Evolutionary conservation across 2,113 vertebrate species (phyloP).

Genomic region (Rhombomys opimus): DNA sequence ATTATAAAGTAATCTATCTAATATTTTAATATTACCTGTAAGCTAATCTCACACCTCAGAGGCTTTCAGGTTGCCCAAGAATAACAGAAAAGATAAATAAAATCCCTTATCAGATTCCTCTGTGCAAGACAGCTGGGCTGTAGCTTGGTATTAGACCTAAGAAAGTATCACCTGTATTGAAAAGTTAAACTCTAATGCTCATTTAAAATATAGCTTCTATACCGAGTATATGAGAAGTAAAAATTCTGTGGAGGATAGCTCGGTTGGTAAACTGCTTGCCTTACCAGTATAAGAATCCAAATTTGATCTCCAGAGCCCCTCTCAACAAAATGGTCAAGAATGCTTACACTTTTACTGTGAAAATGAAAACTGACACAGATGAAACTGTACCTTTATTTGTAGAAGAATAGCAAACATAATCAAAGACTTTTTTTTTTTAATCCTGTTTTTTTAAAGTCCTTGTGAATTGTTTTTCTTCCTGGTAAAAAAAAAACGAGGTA

Average conservation of each 20-base stretch:
- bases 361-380: conserved; percentile 41
- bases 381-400: conserved; percentile 29
- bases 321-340: too few species aligned
- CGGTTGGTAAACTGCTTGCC: not conserved
- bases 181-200: conserved; percentile 25
- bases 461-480: not conserved
- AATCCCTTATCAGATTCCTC: conserved; percentile 55
- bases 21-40: conserved; percentile 25
- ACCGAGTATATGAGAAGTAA: conserved; percentile 30
- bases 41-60: not conserved
- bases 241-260: not conserved
- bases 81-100: conserved; percentile 44
- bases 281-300: not conserved
- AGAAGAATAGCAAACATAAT: conserved; percentile 40
- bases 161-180: conserved; percentile 21
- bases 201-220: not conserved
- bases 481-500: not conserved
- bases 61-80: conserved; percentile 14
- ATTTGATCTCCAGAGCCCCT: not conserved
- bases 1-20: conserved; percentile 40
- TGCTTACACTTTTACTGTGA: not conserved
- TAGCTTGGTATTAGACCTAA: conserved; percentile 41
- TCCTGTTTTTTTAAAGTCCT: not conserved
- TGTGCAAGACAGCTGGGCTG: conserved; percentile 32
- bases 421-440: conserved; percentile 19